phyloP scores from a whole-genome alignment of 2,113 vertebrate species.

The Stercorarius parasiticus region DNA sequence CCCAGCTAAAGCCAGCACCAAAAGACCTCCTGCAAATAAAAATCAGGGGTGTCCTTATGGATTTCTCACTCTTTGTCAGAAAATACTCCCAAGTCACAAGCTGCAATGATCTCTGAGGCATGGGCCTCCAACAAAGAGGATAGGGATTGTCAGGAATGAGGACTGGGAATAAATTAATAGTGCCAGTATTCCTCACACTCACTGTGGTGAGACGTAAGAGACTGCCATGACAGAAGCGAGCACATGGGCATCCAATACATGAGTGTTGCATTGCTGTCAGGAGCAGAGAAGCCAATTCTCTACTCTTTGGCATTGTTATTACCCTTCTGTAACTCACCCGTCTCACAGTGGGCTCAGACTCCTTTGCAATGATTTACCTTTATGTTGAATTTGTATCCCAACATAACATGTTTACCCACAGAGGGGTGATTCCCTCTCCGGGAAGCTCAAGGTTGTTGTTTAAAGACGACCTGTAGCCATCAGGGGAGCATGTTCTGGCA shows the following conservation, averaged over 20 bases:
- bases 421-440: neutral
- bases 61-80: neutral
- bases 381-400: neutral
- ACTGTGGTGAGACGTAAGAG: neutral
- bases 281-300: neutral
- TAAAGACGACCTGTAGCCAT: neutral
- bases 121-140: neutral
- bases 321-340: neutral
- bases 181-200: neutral
- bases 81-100: neutral
- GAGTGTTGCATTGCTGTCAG: neutral
- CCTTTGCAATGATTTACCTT: neutral
- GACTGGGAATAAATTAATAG: neutral
- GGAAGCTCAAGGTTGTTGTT: neutral
- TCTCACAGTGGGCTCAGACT: neutral
- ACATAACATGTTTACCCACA: neutral
- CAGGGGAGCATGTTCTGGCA: neutral
- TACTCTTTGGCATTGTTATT: neutral
- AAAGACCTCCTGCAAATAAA: neutral
- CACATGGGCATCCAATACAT: fast-evolving
- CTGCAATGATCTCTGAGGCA: neutral
- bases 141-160: neutral
- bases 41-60: neutral
- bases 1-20: neutral
- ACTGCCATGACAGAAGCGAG: neutral